These are phyloP conservation scores for Vidua chalybeata DNA, from an alignment of 2,113 vertebrate genomes.

Conservation along the genomic window DNA sequence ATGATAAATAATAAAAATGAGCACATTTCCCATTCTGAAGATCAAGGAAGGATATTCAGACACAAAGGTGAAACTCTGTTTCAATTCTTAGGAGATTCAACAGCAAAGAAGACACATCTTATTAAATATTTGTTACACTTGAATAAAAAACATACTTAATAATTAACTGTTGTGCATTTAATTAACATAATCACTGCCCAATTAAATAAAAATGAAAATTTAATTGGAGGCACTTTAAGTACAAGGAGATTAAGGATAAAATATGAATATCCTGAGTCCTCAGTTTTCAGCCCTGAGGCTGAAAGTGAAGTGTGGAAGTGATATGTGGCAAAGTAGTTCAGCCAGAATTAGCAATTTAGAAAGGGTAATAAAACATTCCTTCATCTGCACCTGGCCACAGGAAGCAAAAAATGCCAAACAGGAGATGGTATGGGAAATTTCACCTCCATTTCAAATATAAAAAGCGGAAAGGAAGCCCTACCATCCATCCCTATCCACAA, in stretches of 20 bases:
- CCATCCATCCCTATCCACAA: background rate
- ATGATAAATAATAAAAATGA: conserved; percentile 56
- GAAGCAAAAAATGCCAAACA: background rate
- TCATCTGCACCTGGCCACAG: background rate
- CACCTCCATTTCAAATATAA: background rate
- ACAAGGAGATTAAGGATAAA: conserved; percentile 44
- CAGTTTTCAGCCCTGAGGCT: background rate
- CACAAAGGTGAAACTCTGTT: conserved; percentile 23
- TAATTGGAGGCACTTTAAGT: conserved; percentile 41
- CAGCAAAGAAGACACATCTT: background rate
- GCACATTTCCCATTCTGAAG: conserved; percentile 10
- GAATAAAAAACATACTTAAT: conserved; percentile 62
- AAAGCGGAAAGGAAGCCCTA: background rate
- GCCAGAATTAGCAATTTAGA: conserved; percentile 23
- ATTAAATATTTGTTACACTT: conserved; percentile 58
- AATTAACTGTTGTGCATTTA: conserved; percentile 57
- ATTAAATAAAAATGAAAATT: conserved; percentile 64
- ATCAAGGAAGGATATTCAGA: conserved; percentile 46
- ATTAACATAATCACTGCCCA: conserved; percentile 51
- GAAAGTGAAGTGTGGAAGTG: background rate
- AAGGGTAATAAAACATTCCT: background rate
- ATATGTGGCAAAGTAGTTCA: background rate
- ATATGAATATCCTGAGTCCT: conserved; percentile 1
- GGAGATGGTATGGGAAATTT: background rate
- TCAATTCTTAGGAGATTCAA: background rate